These are phyloP conservation scores for Sinocyclocheilus grahami DNA, from an alignment of 2,113 vertebrate species.

Conservation along the genomic window DNA sequence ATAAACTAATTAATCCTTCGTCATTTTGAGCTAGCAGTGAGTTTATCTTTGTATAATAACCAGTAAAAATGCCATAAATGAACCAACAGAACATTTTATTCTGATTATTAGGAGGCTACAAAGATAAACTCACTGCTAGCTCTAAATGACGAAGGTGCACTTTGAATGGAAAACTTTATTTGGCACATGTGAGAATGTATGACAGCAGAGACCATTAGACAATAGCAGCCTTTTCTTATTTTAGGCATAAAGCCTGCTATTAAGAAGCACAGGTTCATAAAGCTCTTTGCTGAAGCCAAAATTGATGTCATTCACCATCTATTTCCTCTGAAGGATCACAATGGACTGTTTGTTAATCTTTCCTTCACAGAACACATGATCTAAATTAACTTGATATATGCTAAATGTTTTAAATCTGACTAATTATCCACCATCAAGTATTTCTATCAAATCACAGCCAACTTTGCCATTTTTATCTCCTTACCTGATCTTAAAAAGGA, in stretches of 20 bases:
- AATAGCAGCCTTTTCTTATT: not conserved
- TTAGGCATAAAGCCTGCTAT: not conserved
- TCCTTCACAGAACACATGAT: not conserved
- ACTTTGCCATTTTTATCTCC: not conserved
- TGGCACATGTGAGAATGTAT: not conserved
- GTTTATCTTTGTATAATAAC: not conserved
- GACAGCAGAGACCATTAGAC: not conserved
- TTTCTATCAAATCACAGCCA: not conserved
- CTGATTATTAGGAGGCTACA: not conserved
- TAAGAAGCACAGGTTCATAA: not conserved
- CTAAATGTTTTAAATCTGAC: not conserved
- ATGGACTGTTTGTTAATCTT: not conserved
- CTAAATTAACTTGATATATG: not conserved
- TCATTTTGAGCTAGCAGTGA: not conserved
- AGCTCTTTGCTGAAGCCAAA: not conserved
- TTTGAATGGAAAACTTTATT: not conserved
- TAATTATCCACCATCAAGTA: not conserved
- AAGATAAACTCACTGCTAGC: not conserved
- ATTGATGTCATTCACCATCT: not conserved
- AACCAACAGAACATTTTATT: not conserved
- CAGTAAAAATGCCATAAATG: no score
- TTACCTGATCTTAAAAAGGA: no score
- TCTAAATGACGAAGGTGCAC: not conserved
- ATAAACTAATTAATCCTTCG: not conserved
- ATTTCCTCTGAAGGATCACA: not conserved